Evolutionary conservation across 1,140 invertebrate species (phyloP), one percentile per base, ranked within the genome.

Genomic region (Diachasma alloeum): DNA sequence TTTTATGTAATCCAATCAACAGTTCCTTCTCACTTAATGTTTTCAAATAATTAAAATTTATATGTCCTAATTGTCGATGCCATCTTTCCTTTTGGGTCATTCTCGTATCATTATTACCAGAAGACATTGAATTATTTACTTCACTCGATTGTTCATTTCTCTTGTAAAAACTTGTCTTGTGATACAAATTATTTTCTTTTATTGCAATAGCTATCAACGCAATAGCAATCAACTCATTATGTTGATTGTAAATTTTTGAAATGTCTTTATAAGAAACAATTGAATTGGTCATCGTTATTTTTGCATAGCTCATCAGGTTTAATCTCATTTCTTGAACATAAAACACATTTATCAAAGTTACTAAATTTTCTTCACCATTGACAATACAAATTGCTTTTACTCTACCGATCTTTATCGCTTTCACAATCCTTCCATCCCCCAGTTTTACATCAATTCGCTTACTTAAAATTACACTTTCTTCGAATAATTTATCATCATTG

Each of bases 361-460:
- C 72, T 68, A 56, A 56, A 44, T 8, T 68, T 74, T 71, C 67
- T 56, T 48, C 66, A 17, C 31, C 67, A 75, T 78, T 59, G 56
- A 80, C 77, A 4, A 59, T 59, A 63, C 78, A 80, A 63, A 74
- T 70, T 4, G 75, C 77, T 13, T 36, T 15, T 42, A 82, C 44
- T 76, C 78, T 75, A 17, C 81, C 81, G 46, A 79, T 53, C 78
- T 80, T 82, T 4, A 79, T 80, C 5, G 68, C 77, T 74, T 80
- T 80, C 42, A 80, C 75, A 17, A 71, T 72, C 76, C 79, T 69
- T 59, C 79, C 75, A 66, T 82, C 81, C 15, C 73, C 81, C 1
- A 82, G 69, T 82, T 80, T 82, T 56, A 82, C 79, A n/a, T 82
- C 79, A 46, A 80, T 77, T 8, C 69, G 79, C 10, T 75, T 70